These are phyloP conservation scores for Acrocephalus scirpaceus DNA, from an alignment of 2,797 vertebrate species.

Conservation along the genomic window DNA sequence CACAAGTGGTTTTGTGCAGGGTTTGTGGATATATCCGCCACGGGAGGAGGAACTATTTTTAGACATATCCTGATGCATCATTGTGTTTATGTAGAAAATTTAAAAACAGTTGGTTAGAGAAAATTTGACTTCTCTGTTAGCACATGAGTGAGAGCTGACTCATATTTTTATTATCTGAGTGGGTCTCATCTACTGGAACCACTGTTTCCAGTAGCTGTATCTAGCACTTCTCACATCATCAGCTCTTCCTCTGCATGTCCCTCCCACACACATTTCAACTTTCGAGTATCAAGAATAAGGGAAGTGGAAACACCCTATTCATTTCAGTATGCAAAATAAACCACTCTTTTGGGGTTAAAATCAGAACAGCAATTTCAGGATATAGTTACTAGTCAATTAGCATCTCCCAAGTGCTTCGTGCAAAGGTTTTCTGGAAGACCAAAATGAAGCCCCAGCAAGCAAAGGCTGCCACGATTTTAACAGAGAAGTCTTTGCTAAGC, in stretches of 20 bases:
- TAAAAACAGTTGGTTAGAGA: constrained; percentile 47
- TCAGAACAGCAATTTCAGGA: not conserved
- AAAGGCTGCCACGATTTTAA: not conserved
- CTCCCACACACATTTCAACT: constrained; percentile 6
- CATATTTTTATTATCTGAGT: constrained; percentile 55
- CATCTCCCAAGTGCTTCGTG: not conserved
- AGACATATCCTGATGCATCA: constrained; percentile 30
- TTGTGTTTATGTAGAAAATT: constrained; percentile 53
- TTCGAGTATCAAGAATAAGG: not conserved
- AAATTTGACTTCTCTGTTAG: constrained; percentile 17
- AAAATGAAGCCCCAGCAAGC: not conserved
- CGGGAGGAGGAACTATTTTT: constrained; percentile 12
- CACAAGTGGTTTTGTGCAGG: constrained; percentile 29
- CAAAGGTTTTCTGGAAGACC: not conserved
- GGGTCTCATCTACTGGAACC: constrained; percentile 44
- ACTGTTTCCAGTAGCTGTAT: constrained; percentile 15
- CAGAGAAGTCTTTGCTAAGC: not conserved
- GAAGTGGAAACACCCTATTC: not conserved
- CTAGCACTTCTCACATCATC: constrained; percentile 17
- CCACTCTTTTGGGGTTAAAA: not conserved
- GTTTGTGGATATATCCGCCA: constrained; percentile 4
- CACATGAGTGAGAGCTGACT: constrained; percentile 48
- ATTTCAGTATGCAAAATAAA: not conserved
- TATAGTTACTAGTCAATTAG: not conserved
- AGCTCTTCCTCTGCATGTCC: not conserved